These are phyloP conservation scores for Epinotia demarniana DNA, from an alignment of 2,888 invertebrate genomes.

Conservation along the genomic window DNA sequence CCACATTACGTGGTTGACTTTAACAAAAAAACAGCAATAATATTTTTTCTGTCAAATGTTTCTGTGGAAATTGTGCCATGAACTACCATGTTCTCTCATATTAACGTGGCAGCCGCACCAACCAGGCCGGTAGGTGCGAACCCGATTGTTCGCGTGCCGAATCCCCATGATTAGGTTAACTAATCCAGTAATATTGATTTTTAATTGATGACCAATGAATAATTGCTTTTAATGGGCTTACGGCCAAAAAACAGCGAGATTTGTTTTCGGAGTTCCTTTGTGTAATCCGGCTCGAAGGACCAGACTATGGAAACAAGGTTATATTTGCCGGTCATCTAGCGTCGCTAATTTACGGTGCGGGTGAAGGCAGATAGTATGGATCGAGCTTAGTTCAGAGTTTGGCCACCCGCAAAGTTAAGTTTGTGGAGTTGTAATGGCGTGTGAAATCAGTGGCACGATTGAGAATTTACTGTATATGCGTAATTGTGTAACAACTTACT, in stretches of 20 bases:
- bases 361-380: background rate
- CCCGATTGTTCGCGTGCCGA: slow-evolving; percentile 67
- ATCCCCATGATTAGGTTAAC: slow-evolving; percentile 66
- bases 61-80: background rate
- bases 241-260: slow-evolving; percentile 49
- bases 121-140: slow-evolving; percentile 24
- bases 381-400: slow-evolving; percentile 14
- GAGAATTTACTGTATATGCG: slow-evolving; percentile 11
- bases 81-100: background rate
- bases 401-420: slow-evolving; percentile 8
- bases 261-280: slow-evolving; percentile 41
- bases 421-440: slow-evolving; percentile 14
- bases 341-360: background rate
- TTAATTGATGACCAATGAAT: slow-evolving; percentile 65
- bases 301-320: slow-evolving; percentile 32
- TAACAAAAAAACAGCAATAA: no score
- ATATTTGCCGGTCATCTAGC: background rate
- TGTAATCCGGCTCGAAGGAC: slow-evolving; percentile 52
- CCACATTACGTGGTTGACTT: no score
- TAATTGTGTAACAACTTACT: background rate
- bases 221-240: slow-evolving; percentile 56
- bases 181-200: slow-evolving; percentile 63
- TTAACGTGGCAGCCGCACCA: background rate
- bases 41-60: background rate
- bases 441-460: slow-evolving; percentile 38